Percentiles rank a stretch among this genome's conserved stretches.
Conservation (phyloP, 1,140 invertebrate species). For the Euura saliciscinereae region DNA sequence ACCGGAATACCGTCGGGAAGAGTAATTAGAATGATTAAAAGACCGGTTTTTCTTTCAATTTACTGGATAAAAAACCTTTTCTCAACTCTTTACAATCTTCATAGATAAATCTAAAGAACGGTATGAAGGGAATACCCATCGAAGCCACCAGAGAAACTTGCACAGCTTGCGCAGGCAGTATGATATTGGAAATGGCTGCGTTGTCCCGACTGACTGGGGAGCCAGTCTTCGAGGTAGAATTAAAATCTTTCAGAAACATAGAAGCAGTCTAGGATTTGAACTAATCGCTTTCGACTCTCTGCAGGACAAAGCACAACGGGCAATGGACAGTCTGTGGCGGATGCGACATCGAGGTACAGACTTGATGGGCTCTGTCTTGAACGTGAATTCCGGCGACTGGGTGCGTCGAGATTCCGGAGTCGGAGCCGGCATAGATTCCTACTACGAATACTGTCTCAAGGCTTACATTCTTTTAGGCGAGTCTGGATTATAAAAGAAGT, state of each 20-base stretch:
- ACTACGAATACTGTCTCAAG: slow-evolving; percentile 98
- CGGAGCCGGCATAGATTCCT: slow-evolving; percentile 98
- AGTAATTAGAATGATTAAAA: slow-evolving; percentile 62
- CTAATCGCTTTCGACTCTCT: too few relatives aligned
- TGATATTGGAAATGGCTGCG: slow-evolving; percentile 97
- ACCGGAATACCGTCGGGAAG: slow-evolving; percentile 97
- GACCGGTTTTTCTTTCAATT: slow-evolving; percentile 21
- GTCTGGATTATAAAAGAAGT: slow-evolving; percentile 2
- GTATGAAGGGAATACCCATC: slow-evolving; percentile 78
- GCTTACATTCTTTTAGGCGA: slow-evolving; percentile 79
- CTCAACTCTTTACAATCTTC: slow-evolving; percentile 34
- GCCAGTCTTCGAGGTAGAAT: slow-evolving; percentile 82
- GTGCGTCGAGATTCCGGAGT: slow-evolving; percentile 94
- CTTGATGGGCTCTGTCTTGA: slow-evolving; percentile 92
- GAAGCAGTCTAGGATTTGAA: too few relatives aligned
- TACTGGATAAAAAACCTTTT: slow-evolving; percentile 1
- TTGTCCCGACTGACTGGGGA: slow-evolving; percentile 92
- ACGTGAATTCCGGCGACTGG: slow-evolving; percentile 98
- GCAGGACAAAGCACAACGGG: slow-evolving; percentile 88
- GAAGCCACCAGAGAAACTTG: slow-evolving; percentile 88
- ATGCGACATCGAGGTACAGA: slow-evolving; percentile 90
- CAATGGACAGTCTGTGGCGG: slow-evolving; percentile 97
- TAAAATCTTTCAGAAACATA: too few relatives aligned
- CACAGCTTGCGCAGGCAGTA: slow-evolving; percentile 97
- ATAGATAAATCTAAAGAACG: slow-evolving; percentile 88